Conservation (phyloP, 2,888 invertebrate species). For the Sarcophaga variegata region DNA sequence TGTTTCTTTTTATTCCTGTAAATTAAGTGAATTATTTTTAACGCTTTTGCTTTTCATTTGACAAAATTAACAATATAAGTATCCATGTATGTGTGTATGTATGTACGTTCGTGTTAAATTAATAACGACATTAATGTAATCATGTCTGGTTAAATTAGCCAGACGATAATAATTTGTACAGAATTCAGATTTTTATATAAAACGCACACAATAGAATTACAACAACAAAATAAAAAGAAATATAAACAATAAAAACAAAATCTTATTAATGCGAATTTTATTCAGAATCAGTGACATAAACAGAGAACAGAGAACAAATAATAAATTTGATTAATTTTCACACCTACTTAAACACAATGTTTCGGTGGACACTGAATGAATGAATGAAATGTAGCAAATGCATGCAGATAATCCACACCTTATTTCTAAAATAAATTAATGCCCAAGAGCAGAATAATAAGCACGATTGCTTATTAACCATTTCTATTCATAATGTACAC, state of each 20-base stretch:
- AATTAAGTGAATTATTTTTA: conserved; percentile 1
- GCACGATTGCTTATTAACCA: no score
- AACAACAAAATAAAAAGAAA: not conserved
- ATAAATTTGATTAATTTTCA: conserved; percentile 67
- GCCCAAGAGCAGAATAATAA: no score
- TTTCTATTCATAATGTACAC: no score
- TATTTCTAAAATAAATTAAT: no score
- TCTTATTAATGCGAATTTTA: conserved; percentile 1
- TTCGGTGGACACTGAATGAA: not conserved
- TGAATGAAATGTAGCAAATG: not conserved
- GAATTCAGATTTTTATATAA: not conserved
- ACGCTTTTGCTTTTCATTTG: conserved; percentile 32
- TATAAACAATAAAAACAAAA: conserved; percentile 19
- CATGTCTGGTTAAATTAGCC: conserved; percentile 54
- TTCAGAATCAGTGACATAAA: conserved; percentile 11
- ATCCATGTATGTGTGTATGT: no score
- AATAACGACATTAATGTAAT: conserved; percentile 56
- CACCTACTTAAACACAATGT: conserved; percentile 55
- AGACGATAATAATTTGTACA: conserved; percentile 41
- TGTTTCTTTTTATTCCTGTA: not conserved
- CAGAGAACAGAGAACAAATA: conserved; percentile 16
- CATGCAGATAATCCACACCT: not conserved
- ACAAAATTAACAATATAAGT: conserved; percentile 30
- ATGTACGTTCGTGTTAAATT: not conserved
- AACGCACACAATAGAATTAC: not conserved